These are phyloP conservation scores for Podocnemis expansa DNA, from an alignment of 2,113 vertebrate species.

Conservation along the genomic window DNA sequence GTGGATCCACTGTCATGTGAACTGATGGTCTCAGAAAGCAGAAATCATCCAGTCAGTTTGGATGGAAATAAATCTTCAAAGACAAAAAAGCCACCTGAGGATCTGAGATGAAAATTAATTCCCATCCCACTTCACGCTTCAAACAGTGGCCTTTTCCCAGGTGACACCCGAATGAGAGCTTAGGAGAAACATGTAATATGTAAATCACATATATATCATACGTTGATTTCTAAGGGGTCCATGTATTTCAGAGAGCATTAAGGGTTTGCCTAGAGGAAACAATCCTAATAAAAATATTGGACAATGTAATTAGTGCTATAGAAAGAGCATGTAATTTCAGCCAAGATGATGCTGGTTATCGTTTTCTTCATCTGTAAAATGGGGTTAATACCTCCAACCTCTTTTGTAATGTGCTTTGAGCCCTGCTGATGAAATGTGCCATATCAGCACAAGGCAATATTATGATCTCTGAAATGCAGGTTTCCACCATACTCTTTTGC, in stretches of 20 bases:
- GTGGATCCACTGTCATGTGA: constrained; percentile 72
- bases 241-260: neutral
- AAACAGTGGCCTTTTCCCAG: neutral
- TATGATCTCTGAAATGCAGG: neutral
- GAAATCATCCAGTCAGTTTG: constrained; percentile 67
- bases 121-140: constrained; percentile 49
- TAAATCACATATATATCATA: neutral
- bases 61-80: constrained; percentile 66
- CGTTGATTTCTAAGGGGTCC: neutral
- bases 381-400: neutral
- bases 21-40: constrained; percentile 72
- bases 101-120: constrained; percentile 51
- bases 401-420: neutral
- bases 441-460: neutral
- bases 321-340: neutral
- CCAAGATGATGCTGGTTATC: neutral
- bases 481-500: neutral
- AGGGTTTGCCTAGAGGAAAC: neutral
- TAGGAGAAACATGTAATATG: neutral
- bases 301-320: neutral
- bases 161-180: neutral
- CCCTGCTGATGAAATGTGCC: neutral
- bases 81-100: constrained; percentile 70
- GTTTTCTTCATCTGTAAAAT: neutral
- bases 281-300: constrained; percentile 35